Base-by-base conservation (phyloP, 2,888 invertebrate genomes). In the Aradus depressus region DNA sequence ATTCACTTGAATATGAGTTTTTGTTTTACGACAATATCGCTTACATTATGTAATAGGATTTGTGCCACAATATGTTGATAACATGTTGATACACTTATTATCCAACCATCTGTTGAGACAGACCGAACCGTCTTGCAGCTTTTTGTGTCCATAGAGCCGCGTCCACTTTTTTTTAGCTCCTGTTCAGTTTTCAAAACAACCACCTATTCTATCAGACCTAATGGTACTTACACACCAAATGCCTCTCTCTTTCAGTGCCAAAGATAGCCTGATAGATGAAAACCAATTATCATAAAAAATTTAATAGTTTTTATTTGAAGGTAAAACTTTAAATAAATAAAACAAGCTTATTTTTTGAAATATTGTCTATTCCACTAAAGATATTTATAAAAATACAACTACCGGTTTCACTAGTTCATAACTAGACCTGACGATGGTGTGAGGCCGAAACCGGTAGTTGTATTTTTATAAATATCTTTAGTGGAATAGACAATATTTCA, bases 31-130 rank as follows among this genome's bases (percentile, higher is more conserved):
- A 53, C 53, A 58, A 59, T 56, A 63, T 14, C 61, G 55, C 41
- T 53, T 52, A 43, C 58, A 59, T 32, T 58, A 58, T 51, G 48
- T 57, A 45, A 51, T 45, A 44, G 63, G 62, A 43, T 59, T 53
- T 35, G 55, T 58, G 23, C 55, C 55, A 28, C 53, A 41, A 53
- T 53, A 58, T n/a, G 59, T 57, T 8, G 62, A 63, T 4, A 62
- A 50, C 52, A 64, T 56, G 14, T 59, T 60, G 6, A 63, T 62
- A 10, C 56, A 55, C 54, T 61, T 62, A 55, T 51, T 62, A 38
- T 54, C 63, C 49, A 59, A 59, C 60, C 54, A 64, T 56, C 52
- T 58, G 57, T 57, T 58, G 51, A 51, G 58, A 59, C 47, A 21
- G 51, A 45, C 55, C 57, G 52, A 34, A 22, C 43, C 14, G 35